These are phyloP conservation scores for Cheirogaleus medius DNA, from an alignment of 2,113 vertebrate genomes.

Conservation along the genomic window DNA sequence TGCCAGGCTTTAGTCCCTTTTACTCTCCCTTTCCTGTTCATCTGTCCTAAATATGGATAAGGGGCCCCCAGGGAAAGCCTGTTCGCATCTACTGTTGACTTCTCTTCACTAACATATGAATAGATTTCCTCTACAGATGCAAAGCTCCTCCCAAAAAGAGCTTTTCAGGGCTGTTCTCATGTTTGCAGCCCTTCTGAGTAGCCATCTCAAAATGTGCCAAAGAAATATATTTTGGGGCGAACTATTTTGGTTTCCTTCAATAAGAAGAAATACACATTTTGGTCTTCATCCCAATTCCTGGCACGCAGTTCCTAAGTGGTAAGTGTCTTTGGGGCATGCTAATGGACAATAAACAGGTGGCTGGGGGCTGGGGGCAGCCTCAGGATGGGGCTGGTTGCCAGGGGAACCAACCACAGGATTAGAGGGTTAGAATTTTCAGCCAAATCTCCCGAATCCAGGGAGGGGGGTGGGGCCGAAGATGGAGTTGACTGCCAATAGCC, in stretches of 20 bases:
- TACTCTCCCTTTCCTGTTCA: neutral
- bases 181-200: neutral
- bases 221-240: neutral
- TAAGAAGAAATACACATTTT: neutral
- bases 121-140: neutral
- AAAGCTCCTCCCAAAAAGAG: neutral
- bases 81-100: neutral
- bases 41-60: neutral
- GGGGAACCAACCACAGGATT: neutral
- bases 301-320: neutral
- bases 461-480: neutral
- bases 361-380: neutral
- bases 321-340: neutral
- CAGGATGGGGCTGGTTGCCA: neutral
- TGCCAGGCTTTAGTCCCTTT: neutral
- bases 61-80: neutral
- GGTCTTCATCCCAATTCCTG: neutral
- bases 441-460: neutral
- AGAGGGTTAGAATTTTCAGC: neutral
- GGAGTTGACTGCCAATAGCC: too few relatives aligned
- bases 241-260: neutral
- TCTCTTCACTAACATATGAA: neutral
- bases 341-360: neutral
- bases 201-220: neutral
- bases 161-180: neutral